phyloP scores from a whole-genome alignment of 2,888 invertebrate genomes.

The Hoplodrina ambigua region DNA sequence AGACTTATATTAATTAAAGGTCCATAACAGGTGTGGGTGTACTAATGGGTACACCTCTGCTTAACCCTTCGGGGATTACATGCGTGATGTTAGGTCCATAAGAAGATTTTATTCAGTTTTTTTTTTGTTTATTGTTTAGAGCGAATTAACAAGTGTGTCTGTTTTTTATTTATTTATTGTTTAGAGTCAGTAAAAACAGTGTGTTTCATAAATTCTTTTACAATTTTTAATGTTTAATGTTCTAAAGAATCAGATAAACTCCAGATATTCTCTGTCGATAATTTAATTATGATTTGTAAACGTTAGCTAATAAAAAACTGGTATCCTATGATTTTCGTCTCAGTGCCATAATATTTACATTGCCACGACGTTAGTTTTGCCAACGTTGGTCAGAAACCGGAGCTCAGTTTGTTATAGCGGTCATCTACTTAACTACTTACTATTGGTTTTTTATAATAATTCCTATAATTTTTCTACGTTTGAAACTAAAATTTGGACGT shows the following conservation, averaged over 20 bases:
- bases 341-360: constrained; percentile 73
- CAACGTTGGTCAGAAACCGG: constrained; percentile 67
- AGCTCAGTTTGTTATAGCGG: constrained; percentile 56
- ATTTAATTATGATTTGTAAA: constrained; percentile 10
- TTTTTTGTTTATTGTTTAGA: no score
- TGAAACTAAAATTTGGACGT: no score
- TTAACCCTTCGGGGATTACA: no score
- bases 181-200: no score
- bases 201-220: no score
- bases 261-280: background rate
- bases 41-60: no score
- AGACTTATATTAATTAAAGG: no score
- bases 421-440: constrained; percentile 35
- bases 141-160: no score
- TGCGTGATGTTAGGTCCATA: no score
- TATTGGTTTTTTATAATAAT: constrained; percentile 29
- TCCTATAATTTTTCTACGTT: constrained; percentile 9
- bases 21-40: no score
- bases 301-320: constrained; percentile 33
- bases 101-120: no score
- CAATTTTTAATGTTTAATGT: background rate
- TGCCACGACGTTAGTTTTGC: constrained; percentile 66
- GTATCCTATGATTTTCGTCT: constrained; percentile 60
- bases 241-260: background rate
- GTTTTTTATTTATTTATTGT: no score